Percentiles rank a stretch among this genome's conserved stretches.
Evolutionary conservation across 2,113 vertebrate species (phyloP).

Genomic region (Orycteropus afer): DNA sequence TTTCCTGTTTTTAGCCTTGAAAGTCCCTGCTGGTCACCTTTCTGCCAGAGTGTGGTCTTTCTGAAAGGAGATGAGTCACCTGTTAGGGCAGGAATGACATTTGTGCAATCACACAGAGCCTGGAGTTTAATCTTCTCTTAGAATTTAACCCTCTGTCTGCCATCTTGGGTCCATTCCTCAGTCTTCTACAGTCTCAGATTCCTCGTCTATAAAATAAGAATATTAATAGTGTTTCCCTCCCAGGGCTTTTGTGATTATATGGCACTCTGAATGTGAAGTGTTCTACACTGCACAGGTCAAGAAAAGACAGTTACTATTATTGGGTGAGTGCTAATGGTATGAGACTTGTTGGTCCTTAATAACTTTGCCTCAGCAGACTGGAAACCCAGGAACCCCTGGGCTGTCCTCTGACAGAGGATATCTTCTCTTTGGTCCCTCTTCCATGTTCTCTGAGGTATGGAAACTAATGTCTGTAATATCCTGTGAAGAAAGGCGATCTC

Average conservation of each 20-base stretch:
- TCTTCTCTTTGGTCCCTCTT: background rate
- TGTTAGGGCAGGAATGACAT: too few species aligned
- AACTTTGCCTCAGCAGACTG: background rate
- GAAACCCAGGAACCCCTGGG: background rate
- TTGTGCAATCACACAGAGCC: background rate
- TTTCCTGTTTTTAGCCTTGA: background rate
- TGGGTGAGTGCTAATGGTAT: accelerated
- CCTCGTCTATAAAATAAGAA: background rate
- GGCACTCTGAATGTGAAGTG: background rate
- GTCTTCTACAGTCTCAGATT: background rate
- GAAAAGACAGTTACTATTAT: accelerated
- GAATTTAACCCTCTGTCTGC: background rate
- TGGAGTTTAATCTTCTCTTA: background rate
- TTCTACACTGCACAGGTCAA: background rate
- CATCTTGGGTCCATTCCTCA: accelerated
- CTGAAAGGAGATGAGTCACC: background rate
- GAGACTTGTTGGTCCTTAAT: background rate
- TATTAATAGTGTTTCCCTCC: too few species aligned
- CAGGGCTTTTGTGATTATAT: too few species aligned
- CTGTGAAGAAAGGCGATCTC: background rate
- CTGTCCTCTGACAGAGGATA: too few species aligned
- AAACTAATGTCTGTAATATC: background rate
- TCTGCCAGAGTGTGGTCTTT: accelerated
- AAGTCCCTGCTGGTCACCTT: background rate
- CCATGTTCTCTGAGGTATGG: background rate